These are phyloP conservation scores for Phyllotreta cruciferae DNA, from an alignment of 2,888 invertebrate genomes.

Conservation along the genomic window DNA sequence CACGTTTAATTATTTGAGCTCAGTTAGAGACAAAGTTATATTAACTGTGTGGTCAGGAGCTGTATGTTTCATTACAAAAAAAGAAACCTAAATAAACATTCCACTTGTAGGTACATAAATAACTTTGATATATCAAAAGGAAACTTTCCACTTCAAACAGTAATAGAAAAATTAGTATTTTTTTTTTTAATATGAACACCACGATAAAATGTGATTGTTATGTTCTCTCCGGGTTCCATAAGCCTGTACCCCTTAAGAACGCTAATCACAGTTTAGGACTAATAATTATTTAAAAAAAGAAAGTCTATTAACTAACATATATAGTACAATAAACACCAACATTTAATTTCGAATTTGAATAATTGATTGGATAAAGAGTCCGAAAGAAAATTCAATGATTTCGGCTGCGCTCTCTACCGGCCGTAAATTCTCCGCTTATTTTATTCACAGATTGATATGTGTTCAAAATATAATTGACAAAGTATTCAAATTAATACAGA, in stretches of 20 bases:
- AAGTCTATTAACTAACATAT: slow-evolving; percentile 58
- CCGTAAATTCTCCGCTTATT: slow-evolving; percentile 12
- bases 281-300: slow-evolving; percentile 54
- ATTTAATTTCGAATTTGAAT: slow-evolving; percentile 29
- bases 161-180: slow-evolving; percentile 57
- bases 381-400: slow-evolving; percentile 10
- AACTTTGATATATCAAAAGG: slow-evolving; percentile 27
- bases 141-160: slow-evolving; percentile 43
- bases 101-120: slow-evolving; percentile 18
- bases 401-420: slow-evolving; percentile 13
- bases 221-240: slow-evolving; percentile 35
- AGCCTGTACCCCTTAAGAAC: slow-evolving; percentile 36
- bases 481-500: slow-evolving; percentile 2
- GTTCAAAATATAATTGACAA: slow-evolving; percentile 22
- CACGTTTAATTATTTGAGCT: too few species aligned
- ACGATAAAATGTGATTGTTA: slow-evolving; percentile 60
- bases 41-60: slow-evolving; percentile 1
- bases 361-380: neutral
- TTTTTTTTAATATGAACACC: slow-evolving; percentile 54
- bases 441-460: slow-evolving; percentile 19
- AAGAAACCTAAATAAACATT: slow-evolving; percentile 3
- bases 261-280: slow-evolving; percentile 59
- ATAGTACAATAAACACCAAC: slow-evolving; percentile 57
- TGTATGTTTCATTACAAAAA: slow-evolving; percentile 8
- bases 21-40: neutral